Conservation (phyloP, 1,140 invertebrate genomes). For the Drosophila santomea region DNA sequence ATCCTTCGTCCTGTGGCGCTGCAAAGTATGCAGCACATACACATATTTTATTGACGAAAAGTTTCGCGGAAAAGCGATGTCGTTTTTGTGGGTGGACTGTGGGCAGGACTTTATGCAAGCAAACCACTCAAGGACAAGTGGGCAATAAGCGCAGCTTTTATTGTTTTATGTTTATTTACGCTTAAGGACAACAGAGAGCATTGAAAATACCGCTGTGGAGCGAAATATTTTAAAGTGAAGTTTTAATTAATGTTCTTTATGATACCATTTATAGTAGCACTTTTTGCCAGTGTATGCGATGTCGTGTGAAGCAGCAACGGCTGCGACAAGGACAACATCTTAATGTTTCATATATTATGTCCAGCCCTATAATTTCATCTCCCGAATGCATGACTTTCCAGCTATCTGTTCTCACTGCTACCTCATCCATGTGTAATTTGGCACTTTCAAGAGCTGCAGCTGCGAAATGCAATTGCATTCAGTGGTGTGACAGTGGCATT, state of each 20-base stretch:
- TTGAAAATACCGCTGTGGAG: background rate
- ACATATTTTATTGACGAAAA: conserved; percentile 75
- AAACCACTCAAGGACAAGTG: conserved; percentile 82
- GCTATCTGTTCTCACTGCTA: background rate
- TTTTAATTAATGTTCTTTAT: too few species aligned
- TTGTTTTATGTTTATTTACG: conserved; percentile 74
- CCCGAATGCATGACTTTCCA: conserved; percentile 65
- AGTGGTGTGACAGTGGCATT: background rate
- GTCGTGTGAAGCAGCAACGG: conserved; percentile 24
- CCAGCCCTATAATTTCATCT: conserved; percentile 71
- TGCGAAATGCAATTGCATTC: conserved; percentile 53
- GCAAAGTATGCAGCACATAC: conserved; percentile 29
- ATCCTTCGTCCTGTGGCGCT: conserved; percentile 10
- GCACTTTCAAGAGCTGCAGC: conserved; percentile 51
- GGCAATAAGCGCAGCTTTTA: conserved; percentile 82
- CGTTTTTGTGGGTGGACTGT: background rate
- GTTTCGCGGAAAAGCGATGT: conserved; percentile 35
- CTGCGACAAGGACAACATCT: conserved; percentile 31
- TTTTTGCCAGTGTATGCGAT: background rate
- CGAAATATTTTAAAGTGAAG: too few species aligned
- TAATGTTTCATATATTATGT: conserved; percentile 72
- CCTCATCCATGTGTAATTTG: conserved; percentile 49
- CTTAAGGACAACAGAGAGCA: conserved; percentile 28
- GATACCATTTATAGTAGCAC: too few species aligned
- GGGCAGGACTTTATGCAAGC: conserved; percentile 61